Base-by-base conservation (phyloP, 2,113 vertebrate genomes). In the Elephantulus edwardii region DNA sequence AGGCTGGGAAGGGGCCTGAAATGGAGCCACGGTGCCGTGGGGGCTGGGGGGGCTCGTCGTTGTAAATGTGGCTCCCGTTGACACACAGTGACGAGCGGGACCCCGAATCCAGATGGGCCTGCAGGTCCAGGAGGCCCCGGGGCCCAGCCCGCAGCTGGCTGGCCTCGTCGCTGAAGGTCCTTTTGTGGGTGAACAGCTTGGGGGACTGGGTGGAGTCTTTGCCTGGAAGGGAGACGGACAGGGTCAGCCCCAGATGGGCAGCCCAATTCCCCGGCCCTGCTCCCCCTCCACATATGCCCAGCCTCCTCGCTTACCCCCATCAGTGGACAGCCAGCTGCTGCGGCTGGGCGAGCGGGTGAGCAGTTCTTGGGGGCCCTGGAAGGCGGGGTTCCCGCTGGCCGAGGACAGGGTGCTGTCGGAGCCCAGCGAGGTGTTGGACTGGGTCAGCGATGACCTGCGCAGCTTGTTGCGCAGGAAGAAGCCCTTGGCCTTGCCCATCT, bases 341-440 rank as follows among this genome's bases (percentile, higher is more conserved):
- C 98, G 97, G 98, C 98, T 93, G 6, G 99, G 94, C 84, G 98
- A 42, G 93, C 97, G 98, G 76, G 98, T 96, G 0, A 98, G 98
- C 13, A 97, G 97, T 3, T 97, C 97, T 0, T 98, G 98, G 28
- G 98, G 97, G 35, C 98, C 98, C 8, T 98, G 97, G 89, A 97
- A 98, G 90, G 96, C 98, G 94, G 98, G 98, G 56, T 98, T 98
- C 0, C 98, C 98, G 0, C 98, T 98, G 8, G 99, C 98, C 0
- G 98, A 99, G 3, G 99, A 99, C 95, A 99, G 93, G 85, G 99
- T 99, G 97, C 99, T 99, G 98, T 99, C 99, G 0, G 99, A 99
- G 11, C 98, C 98, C 93, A 99, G 97, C 0, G 99, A 99, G 0
- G 98, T 99, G 97, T 97, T 99, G 95, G 99, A 99, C 24, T 98